Evolutionary conservation across 2,113 vertebrate species (phyloP), one percentile per base, ranked within the genome.

Genomic region (Planiliza haematocheilus): DNA sequence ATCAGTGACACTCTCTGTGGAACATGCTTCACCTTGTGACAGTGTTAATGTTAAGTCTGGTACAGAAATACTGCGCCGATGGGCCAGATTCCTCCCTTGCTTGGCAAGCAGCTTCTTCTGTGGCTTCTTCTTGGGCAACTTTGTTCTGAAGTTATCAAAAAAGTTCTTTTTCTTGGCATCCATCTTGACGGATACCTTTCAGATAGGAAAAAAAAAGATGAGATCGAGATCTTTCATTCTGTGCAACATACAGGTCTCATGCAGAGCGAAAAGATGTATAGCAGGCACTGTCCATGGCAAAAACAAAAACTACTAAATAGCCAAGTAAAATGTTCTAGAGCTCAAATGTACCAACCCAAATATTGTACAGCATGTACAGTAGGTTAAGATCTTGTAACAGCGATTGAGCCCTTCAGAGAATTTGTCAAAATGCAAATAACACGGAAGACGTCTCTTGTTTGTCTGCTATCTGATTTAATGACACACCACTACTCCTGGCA

Each of bases 51-150:
- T 61, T 0, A 95, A 72, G 62, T 95, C 87, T 4, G 94, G 94
- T 9, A 94, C 93, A 0, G 94, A 95, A 30, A 93, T 79, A 42
- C 94, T 95, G 61, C 91, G 90, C 1, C 93, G 80, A 74, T 88
- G 37, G 20, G 57, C 78, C 30, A 92, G 34, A 9, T 51, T 73
- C 78, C 75, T 89, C 0, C 66, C 66, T 42, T 87, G 81, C 36
- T 77, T 87, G 2, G 70, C 76, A 2, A 75, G 39, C 0, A 45
- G 38, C 65, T 90, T 91, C 61, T 85, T 93, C 4, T 78, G 73
- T 0, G 77, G 57, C 14, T 91, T 90, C 57, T 86, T 91, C 7
- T 75, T 83, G 38, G 16, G 36, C 0, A 88, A 14, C 61, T 85
- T 94, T 2, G 84, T 69, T 82, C 85, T 93, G 0, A 94, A 8